Evolutionary conservation across 2,797 vertebrate genomes (phyloP).

Genomic region (Neopelma chrysocephalum): DNA sequence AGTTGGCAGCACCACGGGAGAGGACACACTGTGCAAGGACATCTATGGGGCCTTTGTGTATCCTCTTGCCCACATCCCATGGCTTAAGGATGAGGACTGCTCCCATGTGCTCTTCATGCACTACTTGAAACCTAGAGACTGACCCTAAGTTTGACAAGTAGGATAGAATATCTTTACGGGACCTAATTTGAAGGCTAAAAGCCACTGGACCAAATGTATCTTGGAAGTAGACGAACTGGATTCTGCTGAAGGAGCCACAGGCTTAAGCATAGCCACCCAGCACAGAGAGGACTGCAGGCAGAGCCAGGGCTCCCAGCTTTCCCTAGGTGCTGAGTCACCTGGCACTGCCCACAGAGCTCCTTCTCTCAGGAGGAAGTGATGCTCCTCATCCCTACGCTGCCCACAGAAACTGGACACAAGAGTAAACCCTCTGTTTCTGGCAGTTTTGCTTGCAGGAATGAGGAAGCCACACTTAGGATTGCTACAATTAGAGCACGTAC

Average conservation of each 20-base stretch:
- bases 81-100: accelerated
- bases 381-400: background rate
- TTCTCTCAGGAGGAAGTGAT: background rate
- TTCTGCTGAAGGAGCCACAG: background rate
- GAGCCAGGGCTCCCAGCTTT: background rate
- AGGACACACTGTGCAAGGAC: accelerated
- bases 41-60: background rate
- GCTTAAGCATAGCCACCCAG: background rate
- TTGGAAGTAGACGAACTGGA: background rate
- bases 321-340: accelerated
- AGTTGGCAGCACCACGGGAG: accelerated
- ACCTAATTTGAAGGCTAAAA: background rate
- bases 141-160: accelerated
- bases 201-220: background rate
- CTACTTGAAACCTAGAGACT: background rate
- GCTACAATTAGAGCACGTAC: background rate
- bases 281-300: background rate
- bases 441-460: background rate
- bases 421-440: background rate
- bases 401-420: conserved; percentile 18
- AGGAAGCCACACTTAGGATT: background rate
- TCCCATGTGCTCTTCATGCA: accelerated
- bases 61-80: background rate
- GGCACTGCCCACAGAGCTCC: background rate
- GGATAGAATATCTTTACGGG: background rate